Percentiles rank a stretch among this genome's conserved stretches.
Evolutionary conservation across 2,797 vertebrate species (phyloP).

Genomic region (Etheostoma perlongum): DNA sequence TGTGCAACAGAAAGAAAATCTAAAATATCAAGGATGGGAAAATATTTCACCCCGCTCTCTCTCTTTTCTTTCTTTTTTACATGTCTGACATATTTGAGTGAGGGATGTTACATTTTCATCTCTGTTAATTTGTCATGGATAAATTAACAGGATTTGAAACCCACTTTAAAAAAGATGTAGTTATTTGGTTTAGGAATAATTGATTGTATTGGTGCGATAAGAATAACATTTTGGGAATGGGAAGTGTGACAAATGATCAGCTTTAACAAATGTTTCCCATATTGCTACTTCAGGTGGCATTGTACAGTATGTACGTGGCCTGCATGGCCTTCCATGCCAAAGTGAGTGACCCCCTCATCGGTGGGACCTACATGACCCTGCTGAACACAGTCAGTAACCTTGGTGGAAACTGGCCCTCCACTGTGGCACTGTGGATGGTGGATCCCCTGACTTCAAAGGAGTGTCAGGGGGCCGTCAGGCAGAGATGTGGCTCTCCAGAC

Average conservation of each 20-base stretch:
- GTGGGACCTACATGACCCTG: constrained; percentile 98
- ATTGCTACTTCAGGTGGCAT: constrained; percentile 84
- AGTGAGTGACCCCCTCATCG: constrained; percentile 97
- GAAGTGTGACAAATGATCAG: background rate
- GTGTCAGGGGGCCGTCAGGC: constrained; percentile 87
- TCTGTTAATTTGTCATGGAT: background rate
- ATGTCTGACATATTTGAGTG: background rate
- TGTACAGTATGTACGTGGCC: constrained; percentile 99
- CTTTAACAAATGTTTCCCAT: background rate
- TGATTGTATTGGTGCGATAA: background rate
- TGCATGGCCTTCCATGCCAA: constrained; percentile 99
- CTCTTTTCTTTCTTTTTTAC: background rate
- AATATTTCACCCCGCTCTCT: background rate
- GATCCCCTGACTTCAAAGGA: constrained; percentile 94
- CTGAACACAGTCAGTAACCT: constrained; percentile 97
- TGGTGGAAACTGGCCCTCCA: constrained; percentile 98
- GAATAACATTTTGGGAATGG: no score
- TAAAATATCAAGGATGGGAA: background rate
- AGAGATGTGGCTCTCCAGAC: constrained; percentile 86
- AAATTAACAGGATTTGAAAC: background rate
- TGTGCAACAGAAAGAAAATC: constrained; percentile 16
- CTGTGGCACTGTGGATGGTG: constrained; percentile 95
- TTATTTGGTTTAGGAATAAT: background rate
- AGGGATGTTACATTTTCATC: background rate
- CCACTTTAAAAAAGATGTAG: background rate